Conservation (phyloP, 2,888 invertebrate genomes). For the Gryllus longicercus region DNA sequence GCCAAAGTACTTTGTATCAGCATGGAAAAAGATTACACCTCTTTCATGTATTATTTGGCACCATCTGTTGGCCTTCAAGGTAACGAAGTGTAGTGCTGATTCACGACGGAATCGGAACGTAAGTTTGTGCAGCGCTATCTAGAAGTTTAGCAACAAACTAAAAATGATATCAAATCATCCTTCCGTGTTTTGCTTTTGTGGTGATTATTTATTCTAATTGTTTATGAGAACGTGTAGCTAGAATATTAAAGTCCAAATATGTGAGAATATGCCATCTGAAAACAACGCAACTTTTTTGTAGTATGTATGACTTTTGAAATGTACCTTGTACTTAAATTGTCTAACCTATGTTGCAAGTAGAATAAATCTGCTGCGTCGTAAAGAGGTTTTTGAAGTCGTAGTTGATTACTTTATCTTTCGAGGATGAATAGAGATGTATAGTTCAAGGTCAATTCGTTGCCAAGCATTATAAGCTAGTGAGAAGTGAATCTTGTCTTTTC, state of each 20-base stretch:
- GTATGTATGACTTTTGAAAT: neutral
- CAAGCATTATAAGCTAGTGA: neutral
- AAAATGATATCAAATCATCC: neutral
- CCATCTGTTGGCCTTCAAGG: too few relatives aligned
- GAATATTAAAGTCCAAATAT: neutral
- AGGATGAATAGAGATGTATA: neutral
- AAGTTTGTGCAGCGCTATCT: neutral
- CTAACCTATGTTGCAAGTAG: neutral
- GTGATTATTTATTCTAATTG: neutral
- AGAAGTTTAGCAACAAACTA: neutral
- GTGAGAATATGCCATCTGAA: neutral
- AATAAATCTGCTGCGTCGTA: neutral
- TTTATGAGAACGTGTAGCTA: neutral
- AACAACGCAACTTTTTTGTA: neutral
- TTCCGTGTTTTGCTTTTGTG: slow-evolving; percentile 5
- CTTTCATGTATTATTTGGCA: too few relatives aligned
- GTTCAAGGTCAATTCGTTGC: neutral
- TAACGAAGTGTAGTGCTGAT: too few relatives aligned
- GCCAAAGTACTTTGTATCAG: too few relatives aligned
- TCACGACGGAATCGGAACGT: too few relatives aligned
- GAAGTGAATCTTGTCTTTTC: neutral
- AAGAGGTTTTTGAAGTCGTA: neutral
- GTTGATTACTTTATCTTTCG: neutral
- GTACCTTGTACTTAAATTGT: neutral
- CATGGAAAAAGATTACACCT: too few relatives aligned